Base-by-base conservation (phyloP, 2,113 vertebrate genomes). In the Nannospalax galili region DNA sequence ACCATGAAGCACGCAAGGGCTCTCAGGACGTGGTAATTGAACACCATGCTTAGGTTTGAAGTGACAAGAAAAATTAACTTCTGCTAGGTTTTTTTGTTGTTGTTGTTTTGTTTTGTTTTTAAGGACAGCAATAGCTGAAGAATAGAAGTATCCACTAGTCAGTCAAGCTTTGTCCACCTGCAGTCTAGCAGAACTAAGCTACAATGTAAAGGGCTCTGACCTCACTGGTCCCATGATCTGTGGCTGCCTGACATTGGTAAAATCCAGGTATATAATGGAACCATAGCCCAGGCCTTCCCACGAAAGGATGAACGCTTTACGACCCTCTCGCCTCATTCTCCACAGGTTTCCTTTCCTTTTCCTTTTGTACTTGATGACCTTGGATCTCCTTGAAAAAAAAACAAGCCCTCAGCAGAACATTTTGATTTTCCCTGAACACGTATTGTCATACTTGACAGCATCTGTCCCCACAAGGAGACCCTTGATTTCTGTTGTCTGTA, bases 341-440 rank as follows among this genome's bases (percentile, higher is more conserved):
- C 15, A 88, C 24, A 81, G 1, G 7, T 6, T 19, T 65, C 24
- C 19, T 77, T 69, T 4, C 8, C 22, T 95, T 80, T 42, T n/a
- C 24, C 2, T 79, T 10, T 64, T 24, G 16, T 7, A 88, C 19
- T 12, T 89, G 72, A 40, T 82, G 42, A 69, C 58, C 6, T 73
- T 74, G 70, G 8, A 70, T 42, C 80, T 92, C n/a, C 65, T 8
- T 30, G 14, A 95, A 24, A 86, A 95, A 95, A 65, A 28, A n/a
- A n/a, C 42, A 84, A 74, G 28, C 6, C 69, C 89, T 88, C 24
- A 42, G 2, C 72, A 80, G 12, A 85, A 22, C 77, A 35, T 30
- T 11, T 52, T 56, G 16, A 37, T 8, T 3, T 65, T 48, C 9
- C n/a, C n/a, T 40, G 75, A 24, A 26, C 15, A 42, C 17, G 28